These are phyloP conservation scores for Hafferia zeledoni DNA, from an alignment of 2,797 vertebrate species.

Conservation along the genomic window DNA sequence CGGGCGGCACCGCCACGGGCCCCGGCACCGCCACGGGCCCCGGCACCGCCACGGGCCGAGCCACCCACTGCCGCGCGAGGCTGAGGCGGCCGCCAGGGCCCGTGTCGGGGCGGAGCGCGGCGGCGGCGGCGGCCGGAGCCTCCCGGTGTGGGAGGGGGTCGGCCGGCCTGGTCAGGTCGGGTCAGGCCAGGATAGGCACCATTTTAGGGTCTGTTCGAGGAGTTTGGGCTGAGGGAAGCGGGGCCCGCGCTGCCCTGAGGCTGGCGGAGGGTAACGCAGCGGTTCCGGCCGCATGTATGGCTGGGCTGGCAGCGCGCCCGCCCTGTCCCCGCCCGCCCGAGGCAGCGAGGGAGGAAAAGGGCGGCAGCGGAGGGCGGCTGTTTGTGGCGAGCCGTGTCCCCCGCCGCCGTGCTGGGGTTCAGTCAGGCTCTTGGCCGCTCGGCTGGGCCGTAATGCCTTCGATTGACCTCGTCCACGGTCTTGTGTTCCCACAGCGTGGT, in stretches of 20 bases:
- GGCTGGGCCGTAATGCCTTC: not conserved
- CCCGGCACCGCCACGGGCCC: not conserved
- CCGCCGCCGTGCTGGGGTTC: not conserved
- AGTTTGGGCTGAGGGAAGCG: not conserved
- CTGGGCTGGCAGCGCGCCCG: not conserved
- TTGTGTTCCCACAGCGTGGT: too few species aligned
- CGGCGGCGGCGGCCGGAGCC: not conserved
- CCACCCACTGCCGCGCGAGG: not conserved
- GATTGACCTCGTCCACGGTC: not conserved
- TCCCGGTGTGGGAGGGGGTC: not conserved
- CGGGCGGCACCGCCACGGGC: too few species aligned
- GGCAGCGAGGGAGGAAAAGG: not conserved
- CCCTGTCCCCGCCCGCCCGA: not conserved
- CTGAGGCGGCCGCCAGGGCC: not conserved
- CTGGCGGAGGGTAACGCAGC: not conserved
- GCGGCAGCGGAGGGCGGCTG: not conserved
- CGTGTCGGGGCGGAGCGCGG: not conserved
- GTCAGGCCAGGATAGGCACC: not conserved
- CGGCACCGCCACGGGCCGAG: accelerated
- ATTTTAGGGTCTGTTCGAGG: not conserved
- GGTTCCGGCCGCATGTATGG: not conserved
- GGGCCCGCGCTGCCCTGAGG: accelerated
- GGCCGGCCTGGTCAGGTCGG: not conserved
- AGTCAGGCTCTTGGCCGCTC: not conserved
- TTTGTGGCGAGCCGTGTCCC: not conserved